These are phyloP conservation scores for Callyntrura guangdongensis DNA, from an alignment of 2,888 invertebrate genomes.

Conservation along the genomic window DNA sequence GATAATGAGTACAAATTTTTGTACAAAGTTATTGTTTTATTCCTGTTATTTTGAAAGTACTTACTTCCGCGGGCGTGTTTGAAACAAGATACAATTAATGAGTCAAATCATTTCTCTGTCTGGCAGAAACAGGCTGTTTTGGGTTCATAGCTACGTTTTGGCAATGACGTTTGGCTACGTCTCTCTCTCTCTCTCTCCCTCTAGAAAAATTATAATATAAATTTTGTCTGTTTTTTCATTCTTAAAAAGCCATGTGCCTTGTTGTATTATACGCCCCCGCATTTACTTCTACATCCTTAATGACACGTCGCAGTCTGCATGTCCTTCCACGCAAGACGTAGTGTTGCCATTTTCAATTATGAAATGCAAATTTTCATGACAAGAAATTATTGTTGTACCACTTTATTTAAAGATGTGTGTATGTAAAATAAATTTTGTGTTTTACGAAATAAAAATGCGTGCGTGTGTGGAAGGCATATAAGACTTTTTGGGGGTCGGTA, in stretches of 20 bases:
- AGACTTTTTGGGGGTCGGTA: not conserved
- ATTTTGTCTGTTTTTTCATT: not conserved
- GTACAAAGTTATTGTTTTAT: too few species aligned
- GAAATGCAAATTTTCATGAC: not conserved
- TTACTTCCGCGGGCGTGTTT: too few species aligned
- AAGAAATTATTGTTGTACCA: not conserved
- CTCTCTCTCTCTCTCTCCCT: too few species aligned
- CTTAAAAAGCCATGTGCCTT: conserved; percentile 8
- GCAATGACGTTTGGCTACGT: not conserved
- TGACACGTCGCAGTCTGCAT: not conserved
- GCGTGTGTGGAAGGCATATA: not conserved
- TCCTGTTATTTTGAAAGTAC: too few species aligned
- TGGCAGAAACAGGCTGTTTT: too few species aligned
- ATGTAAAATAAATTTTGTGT: too few species aligned
- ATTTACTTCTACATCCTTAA: not conserved
- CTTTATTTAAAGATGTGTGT: not conserved
- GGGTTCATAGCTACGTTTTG: not conserved
- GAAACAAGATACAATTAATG: too few species aligned
- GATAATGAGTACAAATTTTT: too few species aligned
- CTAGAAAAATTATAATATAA: not conserved
- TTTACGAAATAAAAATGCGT: not conserved
- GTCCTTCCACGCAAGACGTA: not conserved
- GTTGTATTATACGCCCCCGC: conserved; percentile 26
- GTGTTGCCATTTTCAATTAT: not conserved
- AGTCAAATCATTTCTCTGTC: too few species aligned